Percentiles rank a stretch among this genome's conserved stretches.
Evolutionary conservation across 92 coral and sea anemone genomes (phyloP).

Genomic region (Meandrina meandrites): DNA sequence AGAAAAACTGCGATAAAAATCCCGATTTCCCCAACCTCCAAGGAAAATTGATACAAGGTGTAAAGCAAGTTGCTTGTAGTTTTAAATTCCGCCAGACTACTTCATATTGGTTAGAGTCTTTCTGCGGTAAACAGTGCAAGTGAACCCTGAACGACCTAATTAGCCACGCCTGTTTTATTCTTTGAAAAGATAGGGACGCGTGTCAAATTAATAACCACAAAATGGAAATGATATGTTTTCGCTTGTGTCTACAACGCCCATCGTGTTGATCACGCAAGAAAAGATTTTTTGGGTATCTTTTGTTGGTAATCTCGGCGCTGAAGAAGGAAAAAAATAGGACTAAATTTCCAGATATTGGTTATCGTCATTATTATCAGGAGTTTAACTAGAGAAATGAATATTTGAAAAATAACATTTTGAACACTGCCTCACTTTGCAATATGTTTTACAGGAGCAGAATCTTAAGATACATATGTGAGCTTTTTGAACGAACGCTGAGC

Average conservation of each 20-base stretch:
- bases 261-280: neutral
- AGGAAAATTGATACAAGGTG: too few species aligned
- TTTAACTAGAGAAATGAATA: neutral
- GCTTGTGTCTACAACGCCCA: neutral
- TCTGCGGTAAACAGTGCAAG: neutral
- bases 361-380: neutral
- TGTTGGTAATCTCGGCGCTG: neutral
- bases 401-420: too few species aligned
- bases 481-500: neutral
- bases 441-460: neutral
- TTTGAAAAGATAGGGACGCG: neutral
- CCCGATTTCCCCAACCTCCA: too few species aligned
- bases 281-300: neutral
- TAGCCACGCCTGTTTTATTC: neutral
- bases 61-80: neutral
- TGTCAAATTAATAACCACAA: constrained; percentile 11
- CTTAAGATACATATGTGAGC: neutral
- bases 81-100: neutral
- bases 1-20: too few species aligned
- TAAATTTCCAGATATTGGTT: neutral
- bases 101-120: neutral
- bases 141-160: too few species aligned
- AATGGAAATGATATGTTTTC: neutral
- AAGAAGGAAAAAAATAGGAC: neutral
- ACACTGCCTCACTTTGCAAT: too few species aligned